Evolutionary conservation across 23 tunicate genomes (phyloP), one percentile per base, ranked within the genome.

Genomic region (Diplosoma virens): DNA sequence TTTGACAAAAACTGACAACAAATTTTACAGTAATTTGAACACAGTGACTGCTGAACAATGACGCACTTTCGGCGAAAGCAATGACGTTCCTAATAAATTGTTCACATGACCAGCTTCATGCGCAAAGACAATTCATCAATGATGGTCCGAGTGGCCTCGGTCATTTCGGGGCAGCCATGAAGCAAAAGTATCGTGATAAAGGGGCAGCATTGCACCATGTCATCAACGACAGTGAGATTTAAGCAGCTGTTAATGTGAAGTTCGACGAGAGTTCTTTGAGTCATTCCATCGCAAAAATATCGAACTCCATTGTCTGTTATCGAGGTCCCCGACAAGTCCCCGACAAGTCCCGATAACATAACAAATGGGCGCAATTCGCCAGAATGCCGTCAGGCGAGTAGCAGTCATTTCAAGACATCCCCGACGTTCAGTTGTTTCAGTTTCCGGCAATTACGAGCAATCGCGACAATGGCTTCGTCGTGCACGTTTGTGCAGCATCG

Each of bases 91-190:
- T 53, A 89, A 63, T 89, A 89, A 33, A 89, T 53, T 1, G 88
- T 89, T 88, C 96, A 89, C 2, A 88, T 76, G 14, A 89, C 46
- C 30, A 82, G 96, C 41, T 69, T 75, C 81, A 82, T 48, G 47
- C 41, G 61, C 25, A 5, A 26, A 0, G 35, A 7, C 26, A 59
- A 26, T 11, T 71, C 37, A 56, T 82, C 81, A 18, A 75, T 25
- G 17, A 74, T 52, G 0, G 37, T 0, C 50, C 77, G 61, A 1
- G 84, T 71, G 3, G 32, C 31, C 1, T 68, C 87, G 20, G 88
- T 89, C 71, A 82, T 76, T 33, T 78, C 59, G 4, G 87, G 87
- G 66, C 96, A 89, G 5, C 86, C 82, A 63, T 89, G 96, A 67
- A 82, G 60, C 20, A 82, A 30, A 2, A 89, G 58, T 30, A 89